Conservation (phyloP, 30 jellyfish, hydroid and myxozoan genomes). For the Calvadosia cruxmelitensis region DNA sequence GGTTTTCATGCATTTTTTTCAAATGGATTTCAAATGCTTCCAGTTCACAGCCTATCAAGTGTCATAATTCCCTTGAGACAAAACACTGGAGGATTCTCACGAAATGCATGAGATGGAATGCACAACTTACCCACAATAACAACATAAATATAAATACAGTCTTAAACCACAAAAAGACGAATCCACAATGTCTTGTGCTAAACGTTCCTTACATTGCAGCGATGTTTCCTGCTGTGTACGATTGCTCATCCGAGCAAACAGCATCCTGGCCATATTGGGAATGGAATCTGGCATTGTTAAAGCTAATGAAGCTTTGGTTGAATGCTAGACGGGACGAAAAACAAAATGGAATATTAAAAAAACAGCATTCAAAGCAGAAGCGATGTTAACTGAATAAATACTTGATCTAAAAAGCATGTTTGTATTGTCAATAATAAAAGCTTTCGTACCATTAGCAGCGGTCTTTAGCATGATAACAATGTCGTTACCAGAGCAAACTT, state of each 20-base stretch:
- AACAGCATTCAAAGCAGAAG: background rate
- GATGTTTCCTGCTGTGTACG: constrained; percentile 9
- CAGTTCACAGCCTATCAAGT: no score
- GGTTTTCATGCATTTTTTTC: no score
- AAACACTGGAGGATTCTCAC: no score
- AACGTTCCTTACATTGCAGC: constrained; percentile 20
- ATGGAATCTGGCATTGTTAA: background rate
- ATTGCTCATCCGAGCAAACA: constrained; percentile 18
- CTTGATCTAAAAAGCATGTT: background rate
- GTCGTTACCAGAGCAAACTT: background rate
- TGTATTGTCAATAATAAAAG: background rate
- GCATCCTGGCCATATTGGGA: constrained; percentile 16
- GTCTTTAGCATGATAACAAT: background rate
- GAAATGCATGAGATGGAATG: no score
- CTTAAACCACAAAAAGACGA: no score
- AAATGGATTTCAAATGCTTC: no score
- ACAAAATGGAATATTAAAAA: background rate
- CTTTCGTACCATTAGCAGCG: background rate
- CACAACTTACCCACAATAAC: background rate
- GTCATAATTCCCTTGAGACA: no score
- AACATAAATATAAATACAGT: background rate
- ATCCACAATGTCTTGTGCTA: no score
- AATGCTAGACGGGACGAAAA: background rate
- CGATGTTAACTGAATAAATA: background rate
- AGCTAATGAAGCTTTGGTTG: background rate